Evolutionary conservation across 2,113 vertebrate species (phyloP).

Genomic region (Syngnathoides biaculeatus): DNA sequence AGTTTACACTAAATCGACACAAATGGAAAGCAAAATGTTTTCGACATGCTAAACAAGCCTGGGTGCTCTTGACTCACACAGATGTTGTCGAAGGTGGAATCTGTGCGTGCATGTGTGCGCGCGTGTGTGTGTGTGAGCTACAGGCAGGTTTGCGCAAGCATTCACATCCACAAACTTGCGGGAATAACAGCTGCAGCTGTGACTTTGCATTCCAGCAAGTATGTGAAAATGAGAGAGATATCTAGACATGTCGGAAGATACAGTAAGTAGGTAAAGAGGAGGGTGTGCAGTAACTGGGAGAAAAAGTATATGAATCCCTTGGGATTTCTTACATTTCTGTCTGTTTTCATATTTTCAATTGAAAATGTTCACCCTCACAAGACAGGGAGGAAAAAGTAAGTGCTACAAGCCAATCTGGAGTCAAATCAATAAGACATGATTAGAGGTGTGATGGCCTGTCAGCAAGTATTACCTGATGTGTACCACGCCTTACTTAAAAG

Average conservation of each 20-base stretch:
- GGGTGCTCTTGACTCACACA: conserved; percentile 4
- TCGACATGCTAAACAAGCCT: conserved; percentile 1
- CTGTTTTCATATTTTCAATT: too few species aligned
- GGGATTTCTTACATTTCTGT: too few species aligned
- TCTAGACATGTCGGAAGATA: conserved; percentile 13
- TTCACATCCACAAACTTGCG: conserved; percentile 28
- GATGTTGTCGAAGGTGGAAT: conserved; percentile 18
- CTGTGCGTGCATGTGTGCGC: not conserved
- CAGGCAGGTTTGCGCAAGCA: conserved; percentile 68
- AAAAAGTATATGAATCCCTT: too few species aligned
- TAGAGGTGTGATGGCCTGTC: too few species aligned
- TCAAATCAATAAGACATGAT: too few species aligned
- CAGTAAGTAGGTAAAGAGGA: too few species aligned
- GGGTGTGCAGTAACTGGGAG: too few species aligned
- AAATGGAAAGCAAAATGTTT: not conserved
- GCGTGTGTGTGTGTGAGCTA: conserved; percentile 11
- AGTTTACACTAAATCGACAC: not conserved
- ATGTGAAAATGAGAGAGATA: conserved; percentile 31
- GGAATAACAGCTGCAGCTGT: conserved; percentile 53
- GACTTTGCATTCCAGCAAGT: conserved; percentile 49
- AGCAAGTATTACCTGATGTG: too few species aligned
- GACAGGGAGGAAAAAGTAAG: too few species aligned
- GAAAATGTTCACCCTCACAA: too few species aligned
- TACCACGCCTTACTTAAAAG: too few species aligned
- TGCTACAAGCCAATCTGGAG: too few species aligned